Conservation (phyloP, 1,140 invertebrate genomes). For the Eriosoma lanigerum region DNA sequence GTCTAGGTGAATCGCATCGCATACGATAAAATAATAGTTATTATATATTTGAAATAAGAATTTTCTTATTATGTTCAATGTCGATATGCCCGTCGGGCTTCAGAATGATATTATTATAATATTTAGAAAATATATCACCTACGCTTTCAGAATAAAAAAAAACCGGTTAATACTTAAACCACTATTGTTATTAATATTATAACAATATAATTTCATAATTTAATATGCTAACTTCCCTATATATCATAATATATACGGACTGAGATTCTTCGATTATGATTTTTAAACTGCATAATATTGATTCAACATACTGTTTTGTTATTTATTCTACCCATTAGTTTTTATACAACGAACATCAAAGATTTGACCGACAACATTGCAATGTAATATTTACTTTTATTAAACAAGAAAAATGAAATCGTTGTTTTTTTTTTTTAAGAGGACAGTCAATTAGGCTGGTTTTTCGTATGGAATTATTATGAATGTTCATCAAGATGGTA, state of each 20-base stretch:
- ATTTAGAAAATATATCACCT: conserved; percentile 40
- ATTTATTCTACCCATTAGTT: neutral
- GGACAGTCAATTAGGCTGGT: conserved; percentile 39
- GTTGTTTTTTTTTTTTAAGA: neutral
- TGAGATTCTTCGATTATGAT: conserved; percentile 11
- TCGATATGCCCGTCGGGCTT: conserved; percentile 14
- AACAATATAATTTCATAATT: neutral
- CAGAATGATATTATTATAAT: conserved; percentile 26
- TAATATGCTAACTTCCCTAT: neutral
- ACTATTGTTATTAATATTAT: conserved; percentile 32
- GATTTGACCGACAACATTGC: neutral
- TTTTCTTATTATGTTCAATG: conserved; percentile 43
- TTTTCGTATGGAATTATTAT: neutral
- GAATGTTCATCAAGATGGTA: conserved; percentile 29
- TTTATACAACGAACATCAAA: neutral
- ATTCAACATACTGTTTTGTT: conserved; percentile 16
- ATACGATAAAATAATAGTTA: neutral
- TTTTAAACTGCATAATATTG: neutral
- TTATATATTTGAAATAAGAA: conserved; percentile 18
- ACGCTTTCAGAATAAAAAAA: conserved; percentile 25
- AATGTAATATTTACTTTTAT: conserved; percentile 9
- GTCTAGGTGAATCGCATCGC: neutral
- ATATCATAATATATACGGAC: neutral
- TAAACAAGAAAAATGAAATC: neutral
- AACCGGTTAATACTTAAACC: conserved; percentile 34